A percentile compares a stretch with the other conserved stretches of the same genome.
Conservation (phyloP, 1,140 invertebrate genomes). For the Wasmannia auropunctata region DNA sequence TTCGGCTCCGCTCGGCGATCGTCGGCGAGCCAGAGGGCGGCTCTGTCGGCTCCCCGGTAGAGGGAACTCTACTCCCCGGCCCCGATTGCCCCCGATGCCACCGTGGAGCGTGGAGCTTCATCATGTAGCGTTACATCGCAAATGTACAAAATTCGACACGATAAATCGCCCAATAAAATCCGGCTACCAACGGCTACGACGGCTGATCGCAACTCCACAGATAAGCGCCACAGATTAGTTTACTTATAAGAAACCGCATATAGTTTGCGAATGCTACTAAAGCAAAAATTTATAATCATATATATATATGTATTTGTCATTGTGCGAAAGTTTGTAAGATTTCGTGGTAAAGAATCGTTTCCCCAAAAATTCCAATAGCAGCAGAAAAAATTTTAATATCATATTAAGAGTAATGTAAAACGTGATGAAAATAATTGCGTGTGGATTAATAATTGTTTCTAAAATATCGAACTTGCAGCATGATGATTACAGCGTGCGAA, state of each 20-base stretch:
- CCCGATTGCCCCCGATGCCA: no score
- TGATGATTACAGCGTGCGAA: neutral
- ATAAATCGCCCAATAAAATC: conserved; percentile 6
- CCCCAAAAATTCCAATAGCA: neutral
- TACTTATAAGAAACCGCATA: neutral
- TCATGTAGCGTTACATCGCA: neutral
- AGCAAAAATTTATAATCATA: neutral
- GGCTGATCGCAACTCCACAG: neutral
- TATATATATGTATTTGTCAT: no score
- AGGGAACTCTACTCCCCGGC: no score
- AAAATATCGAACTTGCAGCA: neutral
- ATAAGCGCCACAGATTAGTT: neutral
- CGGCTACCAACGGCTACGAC: neutral
- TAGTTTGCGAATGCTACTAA: neutral
- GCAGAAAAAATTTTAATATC: neutral
- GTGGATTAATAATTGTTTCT: neutral
- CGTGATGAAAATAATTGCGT: neutral
- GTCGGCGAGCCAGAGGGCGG: conserved; percentile 60
- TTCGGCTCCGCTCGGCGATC: conserved; percentile 63
- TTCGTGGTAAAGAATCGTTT: neutral
- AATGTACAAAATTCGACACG: neutral
- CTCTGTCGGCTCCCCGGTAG: neutral
- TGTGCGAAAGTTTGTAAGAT: neutral
- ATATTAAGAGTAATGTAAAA: neutral
- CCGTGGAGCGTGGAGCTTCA: no score